Evolutionary conservation across 2,888 invertebrate genomes (phyloP), one percentile per base, ranked within the genome.

Genomic region (Lampropteryx suffumata): DNA sequence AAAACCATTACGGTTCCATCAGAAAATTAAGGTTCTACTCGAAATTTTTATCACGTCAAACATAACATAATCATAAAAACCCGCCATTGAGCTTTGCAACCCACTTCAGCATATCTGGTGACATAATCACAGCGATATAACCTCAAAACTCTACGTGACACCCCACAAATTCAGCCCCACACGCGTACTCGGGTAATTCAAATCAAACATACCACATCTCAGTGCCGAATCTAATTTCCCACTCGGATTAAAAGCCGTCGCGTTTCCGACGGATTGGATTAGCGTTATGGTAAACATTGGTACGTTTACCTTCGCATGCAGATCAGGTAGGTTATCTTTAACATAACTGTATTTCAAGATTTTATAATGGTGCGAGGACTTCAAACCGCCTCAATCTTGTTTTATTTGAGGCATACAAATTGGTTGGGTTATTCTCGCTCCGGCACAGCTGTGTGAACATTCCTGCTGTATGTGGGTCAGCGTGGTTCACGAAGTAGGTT

Each of bases 201-300:
- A 83, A 80, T 80, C 81, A 82, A 84, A 83, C 78, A 79, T 58
- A 66, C 67, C 72, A 57, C 71, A 68, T 65, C 69, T 67, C 67
- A 69, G 69, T 73, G 73, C 66, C 71, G 59, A 73, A 84, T 83
- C 78, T 83, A 82, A 85, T 83, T 84, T 82, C 82, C 82, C 70
- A 64, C 65, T 73, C 67, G 73, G 75, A 77, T 80, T 81, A 79
- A 81, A 81, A 72, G 72, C 68, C 72, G 73, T 66, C 69, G 75
- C 71, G 73, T 77, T 73, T 67, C 65, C 55, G 62, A 62, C 65
- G 64, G 67, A 82, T 83, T 71, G 69, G 77, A 82, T 84, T 84
- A 83, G 57, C 52, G 57, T 55, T 52, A 56, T 48, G 55, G 48
- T 53, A 54, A 51, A 54, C 45, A 49, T 54, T 36, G 41, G 47